Evolutionary conservation across 2,797 vertebrate species (phyloP), one percentile per base, ranked within the genome.

Genomic region (Varecia variegata): DNA sequence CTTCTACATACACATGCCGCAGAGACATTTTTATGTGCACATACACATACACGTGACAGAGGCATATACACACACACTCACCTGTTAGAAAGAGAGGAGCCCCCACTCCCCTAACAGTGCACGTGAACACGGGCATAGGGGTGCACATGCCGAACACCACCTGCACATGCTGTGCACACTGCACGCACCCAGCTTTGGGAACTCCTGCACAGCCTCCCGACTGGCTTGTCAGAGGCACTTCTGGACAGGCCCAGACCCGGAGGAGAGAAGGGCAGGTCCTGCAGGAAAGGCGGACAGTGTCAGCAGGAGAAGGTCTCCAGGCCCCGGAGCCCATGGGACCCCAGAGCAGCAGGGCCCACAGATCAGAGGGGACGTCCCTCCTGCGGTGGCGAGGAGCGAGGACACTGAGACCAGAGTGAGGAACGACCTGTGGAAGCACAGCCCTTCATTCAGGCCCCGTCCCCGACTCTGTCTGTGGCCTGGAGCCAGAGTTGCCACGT

Each of bases 321-420:
- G 52, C 5, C 32, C 40, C 21, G 15, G 27, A 60, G 25, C 21
- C 21, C 11, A 14, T 2, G 43, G n/a, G 8, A 15, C 17, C 32
- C n/a, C 25, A 50, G 32, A 71, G 11, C 35, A 47, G 27, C 70
- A 56, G 82, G 45, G 18, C 54, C 32, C 17, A 47, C 21, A 7
- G 70, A 47, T 35, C 2, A 13, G 77, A 70, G 82, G 47, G 56
- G 35, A 50, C 11, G 5, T n/a, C 56, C 3, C 38, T 90, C 43
- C 30, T 45, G 10, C 0, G 17, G n/a, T 11, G 20, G 18, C 0
- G 1, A 30, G 45, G 71, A 10, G 25, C 0, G 1, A 20, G 40
- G 71, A 10, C 0, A 0, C 7, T 32, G 43, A 71, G 70, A 65
- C 52, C 21, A 3, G 25, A 21, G 10, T 9, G 1, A 74, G 81